Percentiles rank a stretch among this genome's conserved stretches.
phyloP scores from a whole-genome alignment of 1,140 invertebrate species.

The Aradophagus sp. region DNA sequence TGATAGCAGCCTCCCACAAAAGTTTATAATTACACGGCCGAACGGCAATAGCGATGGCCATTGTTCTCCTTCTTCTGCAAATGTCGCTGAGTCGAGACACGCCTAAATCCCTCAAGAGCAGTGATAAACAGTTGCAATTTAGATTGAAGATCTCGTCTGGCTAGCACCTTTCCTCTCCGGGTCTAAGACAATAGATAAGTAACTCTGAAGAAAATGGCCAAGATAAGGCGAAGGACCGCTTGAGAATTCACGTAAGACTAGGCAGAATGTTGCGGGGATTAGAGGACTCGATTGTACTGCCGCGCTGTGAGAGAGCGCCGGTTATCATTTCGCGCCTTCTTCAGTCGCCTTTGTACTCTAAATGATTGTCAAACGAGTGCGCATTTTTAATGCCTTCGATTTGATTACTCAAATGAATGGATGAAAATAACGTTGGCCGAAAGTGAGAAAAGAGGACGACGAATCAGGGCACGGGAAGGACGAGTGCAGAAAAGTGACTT shows the following conservation, averaged over 20 bases:
- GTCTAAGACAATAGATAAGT: constrained; percentile 70
- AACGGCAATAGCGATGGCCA: constrained; percentile 20
- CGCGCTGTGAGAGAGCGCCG: constrained; percentile 26
- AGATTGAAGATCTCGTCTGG: constrained; percentile 70
- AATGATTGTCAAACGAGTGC: constrained; percentile 8
- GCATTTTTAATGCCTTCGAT: neutral
- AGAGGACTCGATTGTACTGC: constrained; percentile 65
- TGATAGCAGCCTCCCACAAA: too few relatives aligned
- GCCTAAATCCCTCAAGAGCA: constrained; percentile 29
- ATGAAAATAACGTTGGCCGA: constrained; percentile 1
- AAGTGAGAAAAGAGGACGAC: too few relatives aligned
- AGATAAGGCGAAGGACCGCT: constrained; percentile 65
- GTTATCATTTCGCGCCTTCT: constrained; percentile 46
- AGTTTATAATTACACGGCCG: constrained; percentile 37
- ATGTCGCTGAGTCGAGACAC: constrained; percentile 29
- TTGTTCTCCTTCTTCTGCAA: constrained; percentile 54
- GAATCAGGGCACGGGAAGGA: constrained; percentile 21
- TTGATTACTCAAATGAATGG: too few relatives aligned
- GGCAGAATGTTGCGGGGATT: constrained; percentile 63
- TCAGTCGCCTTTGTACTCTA: constrained; percentile 17
- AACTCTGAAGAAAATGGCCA: constrained; percentile 62
- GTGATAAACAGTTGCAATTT: constrained; percentile 72
- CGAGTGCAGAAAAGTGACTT: constrained; percentile 26
- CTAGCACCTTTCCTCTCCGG: constrained; percentile 52
- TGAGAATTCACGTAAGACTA: constrained; percentile 62